phyloP scores from a whole-genome alignment of 2,113 vertebrate genomes.

The Zootoca vivipara region DNA sequence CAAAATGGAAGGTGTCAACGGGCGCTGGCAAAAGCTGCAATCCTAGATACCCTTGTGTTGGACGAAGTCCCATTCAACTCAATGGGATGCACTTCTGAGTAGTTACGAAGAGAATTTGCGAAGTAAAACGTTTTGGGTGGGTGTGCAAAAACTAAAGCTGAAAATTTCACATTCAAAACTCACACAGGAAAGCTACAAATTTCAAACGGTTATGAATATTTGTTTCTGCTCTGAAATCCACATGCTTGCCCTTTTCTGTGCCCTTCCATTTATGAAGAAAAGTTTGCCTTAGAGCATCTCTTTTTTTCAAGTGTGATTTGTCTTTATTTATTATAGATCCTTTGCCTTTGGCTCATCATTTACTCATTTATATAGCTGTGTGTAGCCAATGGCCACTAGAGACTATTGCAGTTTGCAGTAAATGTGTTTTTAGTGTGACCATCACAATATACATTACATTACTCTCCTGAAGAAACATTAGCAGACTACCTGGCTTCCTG shows the following conservation, averaged over 20 bases:
- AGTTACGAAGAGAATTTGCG: too few species aligned
- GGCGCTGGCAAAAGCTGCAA: too few species aligned
- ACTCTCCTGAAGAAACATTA: constrained; percentile 64
- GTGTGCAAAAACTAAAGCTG: neutral
- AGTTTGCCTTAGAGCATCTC: neutral
- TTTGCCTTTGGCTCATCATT: constrained; percentile 50
- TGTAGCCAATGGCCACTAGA: constrained; percentile 54
- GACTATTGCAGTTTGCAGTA: neutral
- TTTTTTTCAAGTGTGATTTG: constrained; percentile 7
- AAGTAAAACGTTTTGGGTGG: too few species aligned
- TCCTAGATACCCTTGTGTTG: too few species aligned
- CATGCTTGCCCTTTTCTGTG: neutral
- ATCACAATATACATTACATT: constrained; percentile 52
- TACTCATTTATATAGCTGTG: constrained; percentile 47
- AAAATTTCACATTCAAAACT: neutral
- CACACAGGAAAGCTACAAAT: neutral
- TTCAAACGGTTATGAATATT: neutral
- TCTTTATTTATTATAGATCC: constrained; percentile 55
- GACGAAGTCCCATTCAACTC: too few species aligned
- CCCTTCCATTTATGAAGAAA: neutral
- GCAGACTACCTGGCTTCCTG: constrained; percentile 52
- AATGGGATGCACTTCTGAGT: too few species aligned
- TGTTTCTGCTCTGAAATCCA: neutral
- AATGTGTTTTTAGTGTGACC: constrained; percentile 54
- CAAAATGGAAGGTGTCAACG: too few species aligned